phyloP scores from a whole-genome alignment of 2,113 vertebrate genomes.

The Rhadina sibilatrix region DNA sequence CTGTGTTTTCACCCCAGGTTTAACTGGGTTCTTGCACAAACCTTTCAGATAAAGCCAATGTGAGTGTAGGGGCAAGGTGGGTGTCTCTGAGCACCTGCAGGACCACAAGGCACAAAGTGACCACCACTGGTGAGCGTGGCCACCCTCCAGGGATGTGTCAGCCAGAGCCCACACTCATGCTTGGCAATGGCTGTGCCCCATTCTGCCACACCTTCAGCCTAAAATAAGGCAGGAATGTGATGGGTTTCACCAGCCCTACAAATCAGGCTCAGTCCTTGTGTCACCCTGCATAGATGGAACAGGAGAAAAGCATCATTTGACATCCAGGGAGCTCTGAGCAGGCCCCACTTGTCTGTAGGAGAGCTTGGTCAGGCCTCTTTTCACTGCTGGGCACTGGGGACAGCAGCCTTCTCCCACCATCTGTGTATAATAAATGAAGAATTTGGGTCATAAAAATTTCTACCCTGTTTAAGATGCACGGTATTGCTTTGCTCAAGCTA shows the following conservation, averaged over 20 bases:
- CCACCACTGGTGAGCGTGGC: not conserved
- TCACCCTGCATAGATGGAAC: not conserved
- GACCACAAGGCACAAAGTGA: fast-evolving
- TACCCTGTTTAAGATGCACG: constrained; percentile 73
- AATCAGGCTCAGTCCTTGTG: not conserved
- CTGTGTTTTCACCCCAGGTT: not conserved
- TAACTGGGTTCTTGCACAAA: not conserved
- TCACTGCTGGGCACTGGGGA: constrained; percentile 49
- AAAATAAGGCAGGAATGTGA: not conserved
- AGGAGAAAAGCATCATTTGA: not conserved
- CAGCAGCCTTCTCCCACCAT: constrained; percentile 62
- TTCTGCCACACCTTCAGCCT: not conserved
- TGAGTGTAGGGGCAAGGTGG: not conserved
- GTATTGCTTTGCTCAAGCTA: constrained; percentile 77
- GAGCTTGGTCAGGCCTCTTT: not conserved
- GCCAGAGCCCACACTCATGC: not conserved
- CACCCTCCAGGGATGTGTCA: not conserved
- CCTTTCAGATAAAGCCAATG: not conserved
- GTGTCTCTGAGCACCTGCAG: not conserved
- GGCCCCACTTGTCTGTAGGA: not conserved
- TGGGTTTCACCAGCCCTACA: not conserved
- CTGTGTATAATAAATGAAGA: constrained; percentile 76
- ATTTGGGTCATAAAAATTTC: constrained; percentile 79
- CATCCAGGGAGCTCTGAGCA: not conserved
- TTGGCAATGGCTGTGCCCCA: not conserved